Evolutionary conservation across 1,140 invertebrate genomes (phyloP).

Genomic region (Rhagoletis zephyria): DNA sequence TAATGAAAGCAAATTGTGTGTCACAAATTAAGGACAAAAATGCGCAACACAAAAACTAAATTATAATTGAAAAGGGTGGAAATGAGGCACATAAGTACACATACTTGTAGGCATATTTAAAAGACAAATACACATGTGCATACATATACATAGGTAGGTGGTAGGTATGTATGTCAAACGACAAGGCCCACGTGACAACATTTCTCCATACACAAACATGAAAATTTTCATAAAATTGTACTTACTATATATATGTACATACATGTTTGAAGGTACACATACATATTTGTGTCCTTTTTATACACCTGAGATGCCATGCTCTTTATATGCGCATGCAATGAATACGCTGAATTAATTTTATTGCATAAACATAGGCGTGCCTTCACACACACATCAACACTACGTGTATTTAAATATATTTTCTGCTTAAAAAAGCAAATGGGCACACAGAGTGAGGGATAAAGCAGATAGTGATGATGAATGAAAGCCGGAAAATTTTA

Average conservation of each 20-base stretch:
- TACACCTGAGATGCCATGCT: neutral
- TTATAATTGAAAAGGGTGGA: neutral
- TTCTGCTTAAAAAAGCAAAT: too few species aligned
- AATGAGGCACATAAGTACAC: neutral
- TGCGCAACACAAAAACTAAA: neutral
- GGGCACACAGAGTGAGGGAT: too few species aligned
- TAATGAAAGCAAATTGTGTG: too few species aligned
- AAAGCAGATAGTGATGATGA: too few species aligned
- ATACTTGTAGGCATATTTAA: too few species aligned
- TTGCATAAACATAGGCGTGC: neutral
- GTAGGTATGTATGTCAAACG: too few species aligned
- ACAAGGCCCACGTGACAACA: too few species aligned
- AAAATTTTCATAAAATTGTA: too few species aligned
- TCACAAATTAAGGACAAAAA: neutral
- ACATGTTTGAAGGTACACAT: neutral
- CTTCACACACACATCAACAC: neutral
- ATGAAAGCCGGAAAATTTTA: neutral
- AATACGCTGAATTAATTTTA: constrained; percentile 24
- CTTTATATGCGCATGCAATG: neutral
- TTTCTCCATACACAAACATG: too few species aligned
- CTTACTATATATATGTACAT: neutral
- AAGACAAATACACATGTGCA: neutral
- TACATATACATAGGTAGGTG: neutral
- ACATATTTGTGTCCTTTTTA: neutral
- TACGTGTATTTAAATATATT: neutral